These are phyloP conservation scores for Eristalis tenax DNA, from an alignment of 2,888 invertebrate genomes.

Conservation along the genomic window DNA sequence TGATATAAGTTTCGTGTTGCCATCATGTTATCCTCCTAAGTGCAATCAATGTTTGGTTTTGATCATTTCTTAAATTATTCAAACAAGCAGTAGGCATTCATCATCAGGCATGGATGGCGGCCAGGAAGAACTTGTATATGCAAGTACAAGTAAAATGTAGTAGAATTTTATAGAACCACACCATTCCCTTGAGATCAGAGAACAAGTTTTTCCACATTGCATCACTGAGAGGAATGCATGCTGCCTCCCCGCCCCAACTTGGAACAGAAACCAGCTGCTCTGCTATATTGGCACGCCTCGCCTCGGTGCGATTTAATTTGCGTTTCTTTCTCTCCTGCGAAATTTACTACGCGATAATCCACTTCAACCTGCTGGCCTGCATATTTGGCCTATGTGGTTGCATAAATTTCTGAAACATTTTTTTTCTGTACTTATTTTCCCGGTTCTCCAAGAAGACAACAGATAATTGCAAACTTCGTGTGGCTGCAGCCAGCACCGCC, in stretches of 20 bases:
- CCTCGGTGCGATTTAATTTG: conserved; percentile 14
- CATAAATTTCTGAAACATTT: conserved; percentile 11
- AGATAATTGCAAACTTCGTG: neutral
- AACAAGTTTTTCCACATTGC: conserved; percentile 31
- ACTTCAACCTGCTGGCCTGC: conserved; percentile 48
- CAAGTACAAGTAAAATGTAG: neutral
- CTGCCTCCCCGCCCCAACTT: neutral
- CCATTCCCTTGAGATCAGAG: conserved; percentile 9
- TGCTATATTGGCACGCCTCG: neutral
- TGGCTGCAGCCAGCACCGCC: neutral
- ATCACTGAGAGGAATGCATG: conserved; percentile 18
- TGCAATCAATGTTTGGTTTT: neutral
- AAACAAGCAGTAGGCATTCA: neutral
- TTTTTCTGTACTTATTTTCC: neutral
- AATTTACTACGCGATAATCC: conserved; percentile 49
- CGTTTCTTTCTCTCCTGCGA: conserved; percentile 20
- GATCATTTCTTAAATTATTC: neutral
- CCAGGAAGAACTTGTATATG: neutral
- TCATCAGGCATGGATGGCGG: no score
- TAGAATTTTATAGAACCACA: neutral
- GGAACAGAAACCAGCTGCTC: neutral
- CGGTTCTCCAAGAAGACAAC: neutral
- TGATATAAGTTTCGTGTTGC: neutral
- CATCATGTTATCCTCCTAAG: neutral
- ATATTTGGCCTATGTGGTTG: conserved; percentile 3